phyloP scores from a whole-genome alignment of 2,888 invertebrate species.

The Neoscelio sp. region DNA sequence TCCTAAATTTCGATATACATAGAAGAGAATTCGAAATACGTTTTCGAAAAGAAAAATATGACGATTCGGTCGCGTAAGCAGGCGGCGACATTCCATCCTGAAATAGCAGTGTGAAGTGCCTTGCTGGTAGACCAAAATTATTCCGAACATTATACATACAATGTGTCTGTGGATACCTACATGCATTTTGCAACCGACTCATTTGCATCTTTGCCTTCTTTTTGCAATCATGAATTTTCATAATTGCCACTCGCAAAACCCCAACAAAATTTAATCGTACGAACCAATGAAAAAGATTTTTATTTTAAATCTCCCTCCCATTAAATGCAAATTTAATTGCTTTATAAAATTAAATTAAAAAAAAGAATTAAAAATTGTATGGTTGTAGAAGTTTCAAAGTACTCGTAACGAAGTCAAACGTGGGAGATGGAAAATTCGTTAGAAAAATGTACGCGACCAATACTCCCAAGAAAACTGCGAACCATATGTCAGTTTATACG shows the following conservation, averaged over 20 bases:
- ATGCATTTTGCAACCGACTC: conserved; percentile 36
- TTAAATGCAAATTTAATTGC: too few relatives aligned
- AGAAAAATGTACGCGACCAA: conserved; percentile 15
- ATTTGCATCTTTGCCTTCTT: conserved; percentile 16
- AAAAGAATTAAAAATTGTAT: too few relatives aligned
- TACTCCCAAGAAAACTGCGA: conserved; percentile 48
- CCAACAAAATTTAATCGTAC: not conserved
- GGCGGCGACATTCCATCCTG: conserved; percentile 61
- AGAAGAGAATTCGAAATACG: conserved; percentile 61
- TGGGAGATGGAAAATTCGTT: not conserved
- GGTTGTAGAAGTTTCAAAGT: too few relatives aligned
- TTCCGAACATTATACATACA: conserved; percentile 62
- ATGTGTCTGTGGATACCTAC: conserved; percentile 50
- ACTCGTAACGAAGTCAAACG: not conserved
- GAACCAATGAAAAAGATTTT: not conserved
- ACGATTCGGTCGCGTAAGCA: conserved; percentile 57
- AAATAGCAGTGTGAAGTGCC: conserved; percentile 62
- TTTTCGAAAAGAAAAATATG: conserved; percentile 64
- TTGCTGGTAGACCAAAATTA: conserved; percentile 59
- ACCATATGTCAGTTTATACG: conserved; percentile 25
- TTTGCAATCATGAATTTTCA: not conserved
- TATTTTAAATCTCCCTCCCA: too few relatives aligned
- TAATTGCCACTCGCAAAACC: not conserved
- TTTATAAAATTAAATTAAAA: too few relatives aligned
- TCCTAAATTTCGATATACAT: conserved; percentile 59